These are phyloP conservation scores for Phylloscopus whistleri DNA, from an alignment of 2,113 vertebrate genomes.

Conservation along the genomic window DNA sequence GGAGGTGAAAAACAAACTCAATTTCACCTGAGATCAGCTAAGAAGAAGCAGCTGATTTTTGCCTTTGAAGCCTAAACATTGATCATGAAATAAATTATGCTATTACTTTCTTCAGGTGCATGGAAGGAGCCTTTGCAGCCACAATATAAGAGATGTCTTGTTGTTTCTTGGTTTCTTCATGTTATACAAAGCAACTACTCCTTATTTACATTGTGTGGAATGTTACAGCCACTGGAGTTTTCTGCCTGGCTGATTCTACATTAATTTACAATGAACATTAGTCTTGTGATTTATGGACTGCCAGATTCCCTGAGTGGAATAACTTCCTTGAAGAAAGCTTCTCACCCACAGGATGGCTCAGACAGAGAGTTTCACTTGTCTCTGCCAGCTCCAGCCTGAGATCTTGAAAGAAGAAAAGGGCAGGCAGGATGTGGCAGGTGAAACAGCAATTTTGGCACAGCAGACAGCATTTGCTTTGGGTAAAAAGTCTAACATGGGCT, in stretches of 20 bases:
- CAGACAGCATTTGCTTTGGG: background rate
- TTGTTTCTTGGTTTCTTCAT: background rate
- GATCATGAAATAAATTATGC: background rate
- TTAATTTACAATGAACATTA: slow-evolving; percentile 26
- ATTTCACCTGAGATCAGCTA: background rate
- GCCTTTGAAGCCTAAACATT: slow-evolving; percentile 1
- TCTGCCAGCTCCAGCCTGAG: background rate
- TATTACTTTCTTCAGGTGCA: background rate
- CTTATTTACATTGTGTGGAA: background rate
- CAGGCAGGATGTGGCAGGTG: background rate
- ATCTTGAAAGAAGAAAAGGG: background rate
- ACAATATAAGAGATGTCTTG: background rate
- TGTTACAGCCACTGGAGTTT: background rate
- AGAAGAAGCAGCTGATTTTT: background rate
- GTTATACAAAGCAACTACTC: background rate
- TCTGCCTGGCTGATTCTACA: slow-evolving; percentile 10
- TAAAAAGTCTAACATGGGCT: background rate
- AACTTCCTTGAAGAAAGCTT: background rate
- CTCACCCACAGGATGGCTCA: background rate
- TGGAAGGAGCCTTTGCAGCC: background rate
- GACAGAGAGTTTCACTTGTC: background rate
- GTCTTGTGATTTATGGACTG: slow-evolving; percentile 27
- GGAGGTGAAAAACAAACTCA: background rate
- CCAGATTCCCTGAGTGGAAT: background rate
- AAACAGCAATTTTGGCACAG: background rate